Conservation (phyloP, 2,888 invertebrate genomes). For the Stenotaenia linearis region DNA sequence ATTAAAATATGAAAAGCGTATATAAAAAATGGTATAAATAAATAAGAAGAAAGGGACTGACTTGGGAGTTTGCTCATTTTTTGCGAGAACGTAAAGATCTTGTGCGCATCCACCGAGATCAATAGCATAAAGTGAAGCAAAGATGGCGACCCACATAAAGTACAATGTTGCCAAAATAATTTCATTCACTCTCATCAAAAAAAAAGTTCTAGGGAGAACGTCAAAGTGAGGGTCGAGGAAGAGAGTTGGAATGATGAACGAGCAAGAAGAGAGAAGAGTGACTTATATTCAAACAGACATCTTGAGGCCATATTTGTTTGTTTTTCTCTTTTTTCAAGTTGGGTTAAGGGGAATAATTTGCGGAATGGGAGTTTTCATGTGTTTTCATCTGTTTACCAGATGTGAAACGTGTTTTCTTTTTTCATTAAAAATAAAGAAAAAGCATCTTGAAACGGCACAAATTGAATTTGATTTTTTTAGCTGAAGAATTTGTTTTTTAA, state of each 20-base stretch:
- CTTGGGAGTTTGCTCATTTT: neutral
- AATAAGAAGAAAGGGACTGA: neutral
- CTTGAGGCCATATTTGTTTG: conserved; percentile 14
- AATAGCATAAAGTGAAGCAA: neutral
- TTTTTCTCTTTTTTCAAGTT: conserved; percentile 11
- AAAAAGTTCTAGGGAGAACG: neutral
- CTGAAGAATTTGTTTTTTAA: neutral
- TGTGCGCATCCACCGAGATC: neutral
- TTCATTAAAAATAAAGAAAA: neutral
- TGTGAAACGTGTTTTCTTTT: neutral
- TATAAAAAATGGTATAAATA: neutral
- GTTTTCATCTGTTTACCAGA: conserved; percentile 16
- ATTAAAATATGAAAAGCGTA: neutral
- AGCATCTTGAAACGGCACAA: neutral
- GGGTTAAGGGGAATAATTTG: neutral
- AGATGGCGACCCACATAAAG: conserved; percentile 8
- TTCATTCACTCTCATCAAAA: neutral
- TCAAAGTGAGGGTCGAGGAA: neutral
- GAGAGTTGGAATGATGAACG: neutral
- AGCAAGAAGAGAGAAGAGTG: neutral
- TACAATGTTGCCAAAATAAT: neutral
- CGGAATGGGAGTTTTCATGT: neutral
- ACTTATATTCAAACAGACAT: neutral
- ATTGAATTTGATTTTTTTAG: neutral
- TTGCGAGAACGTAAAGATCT: neutral